Conservation (phyloP, 2,888 invertebrate genomes). For the Zele albiditarsus region DNA sequence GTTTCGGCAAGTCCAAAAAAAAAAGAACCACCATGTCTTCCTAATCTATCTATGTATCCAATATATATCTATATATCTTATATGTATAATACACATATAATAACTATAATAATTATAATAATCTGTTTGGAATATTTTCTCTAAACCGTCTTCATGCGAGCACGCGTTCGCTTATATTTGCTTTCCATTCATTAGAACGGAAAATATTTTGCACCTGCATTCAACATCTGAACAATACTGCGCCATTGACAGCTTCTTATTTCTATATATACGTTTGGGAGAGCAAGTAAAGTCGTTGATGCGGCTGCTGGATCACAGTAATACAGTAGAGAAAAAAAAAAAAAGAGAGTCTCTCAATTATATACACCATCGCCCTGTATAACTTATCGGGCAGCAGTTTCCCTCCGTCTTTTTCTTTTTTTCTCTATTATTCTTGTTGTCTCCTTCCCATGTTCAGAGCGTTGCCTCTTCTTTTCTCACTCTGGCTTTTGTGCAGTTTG, state of each 20-base stretch:
- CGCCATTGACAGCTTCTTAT: background rate
- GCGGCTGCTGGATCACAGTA: background rate
- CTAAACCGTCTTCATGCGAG: background rate
- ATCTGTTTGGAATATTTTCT: background rate
- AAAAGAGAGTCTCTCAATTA: background rate
- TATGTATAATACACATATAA: background rate
- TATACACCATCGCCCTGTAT: conserved; percentile 2
- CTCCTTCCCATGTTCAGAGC: no score
- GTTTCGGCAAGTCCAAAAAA: background rate
- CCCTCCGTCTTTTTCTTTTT: background rate
- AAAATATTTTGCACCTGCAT: conserved; percentile 1
- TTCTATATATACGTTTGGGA: background rate
- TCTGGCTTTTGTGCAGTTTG: background rate
- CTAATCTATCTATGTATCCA: background rate
- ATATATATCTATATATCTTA: background rate
- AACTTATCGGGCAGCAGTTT: background rate
- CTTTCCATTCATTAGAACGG: conserved; percentile 7
- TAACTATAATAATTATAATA: conserved; percentile 5
- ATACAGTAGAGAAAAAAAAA: background rate
- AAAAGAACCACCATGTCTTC: background rate
- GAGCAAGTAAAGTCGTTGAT: background rate
- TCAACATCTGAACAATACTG: background rate
- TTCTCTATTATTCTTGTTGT: background rate
- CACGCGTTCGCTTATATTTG: background rate
- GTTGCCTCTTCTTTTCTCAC: no score